Percentiles rank a stretch among this genome's conserved stretches.
These are phyloP conservation scores for Halesus radiatus DNA, from an alignment of 1,140 invertebrate genomes.

Conservation along the genomic window DNA sequence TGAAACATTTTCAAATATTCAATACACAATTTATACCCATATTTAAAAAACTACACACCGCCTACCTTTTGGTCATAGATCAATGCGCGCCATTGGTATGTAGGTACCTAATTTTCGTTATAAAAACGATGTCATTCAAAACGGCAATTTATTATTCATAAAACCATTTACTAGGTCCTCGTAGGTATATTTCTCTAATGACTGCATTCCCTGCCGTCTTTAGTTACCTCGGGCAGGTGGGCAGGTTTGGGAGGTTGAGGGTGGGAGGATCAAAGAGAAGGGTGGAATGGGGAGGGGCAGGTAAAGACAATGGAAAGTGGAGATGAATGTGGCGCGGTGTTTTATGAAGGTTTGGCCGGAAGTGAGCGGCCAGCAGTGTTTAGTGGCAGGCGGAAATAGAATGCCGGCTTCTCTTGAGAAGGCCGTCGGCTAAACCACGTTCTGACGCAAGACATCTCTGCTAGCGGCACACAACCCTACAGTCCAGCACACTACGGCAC, in stretches of 20 bases:
- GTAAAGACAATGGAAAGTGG: slow-evolving; percentile 35
- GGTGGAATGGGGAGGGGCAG: background rate
- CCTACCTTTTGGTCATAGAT: too few relatives aligned
- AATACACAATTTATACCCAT: too few relatives aligned
- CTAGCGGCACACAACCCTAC: background rate
- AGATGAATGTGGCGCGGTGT: slow-evolving; percentile 48
- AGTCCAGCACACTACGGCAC: background rate
- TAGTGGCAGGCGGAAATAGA: slow-evolving; percentile 39
- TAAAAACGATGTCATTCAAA: too few relatives aligned
- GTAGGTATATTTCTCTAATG: too few relatives aligned
- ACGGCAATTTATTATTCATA: too few relatives aligned
- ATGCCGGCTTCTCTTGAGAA: slow-evolving; percentile 19
- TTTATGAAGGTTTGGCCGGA: slow-evolving; percentile 46
- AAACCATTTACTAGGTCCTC: too few relatives aligned
- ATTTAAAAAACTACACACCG: too few relatives aligned
- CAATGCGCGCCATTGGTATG: too few relatives aligned
- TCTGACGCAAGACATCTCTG: background rate
- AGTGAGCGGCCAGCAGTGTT: slow-evolving; percentile 29
- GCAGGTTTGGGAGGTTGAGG: background rate
- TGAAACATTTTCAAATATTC: too few relatives aligned
- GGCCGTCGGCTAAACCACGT: background rate
- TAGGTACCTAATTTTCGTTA: too few relatives aligned
- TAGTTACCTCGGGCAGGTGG: background rate
- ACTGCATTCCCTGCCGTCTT: background rate
- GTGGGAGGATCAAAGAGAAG: background rate